Base-by-base conservation (phyloP, 2,888 invertebrate genomes). In the Meteorus cinctellus region DNA sequence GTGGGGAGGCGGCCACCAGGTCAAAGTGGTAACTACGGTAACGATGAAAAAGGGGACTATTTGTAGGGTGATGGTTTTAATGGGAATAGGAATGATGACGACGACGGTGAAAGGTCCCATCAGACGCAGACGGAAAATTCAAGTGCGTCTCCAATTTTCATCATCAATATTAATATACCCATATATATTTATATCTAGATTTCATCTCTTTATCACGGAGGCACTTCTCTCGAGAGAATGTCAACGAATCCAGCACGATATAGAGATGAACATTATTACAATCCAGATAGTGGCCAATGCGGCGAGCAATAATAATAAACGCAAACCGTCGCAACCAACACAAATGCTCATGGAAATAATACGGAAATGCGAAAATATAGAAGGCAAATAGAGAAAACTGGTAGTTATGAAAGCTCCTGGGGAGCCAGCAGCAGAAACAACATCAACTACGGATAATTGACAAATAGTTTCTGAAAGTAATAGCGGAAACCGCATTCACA, bases 1-100 rank as follows among this genome's bases (percentile, higher is more conserved):
- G 69, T 41, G 74, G 69, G 51, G 69, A 75, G 69, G 55, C 65
- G 59, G 66, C 29, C 55, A 71, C 65, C 66, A 27, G 70, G 70
- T 75, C 75, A 73, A 73, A 73, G 72, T 66, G 59, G 72, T 73
- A 66, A 66, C 72, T 66, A 66, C 29, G 66, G 72, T 48, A 66
- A 73, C 72, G 72, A 66, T 6, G 36, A 55, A 55, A 36, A 10
- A 29, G 55, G 34, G 55, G 63, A 71, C 55, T 65, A 51, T 63
- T 41, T n/a, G 19, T 55, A 65, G 70, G 62, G 62, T 19, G 65
- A 75, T 75, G 66, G 48, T 65, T 75, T 63, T 74, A 70, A 69
- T 69, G 74, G 69, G 55, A 71, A 75, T 75, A 71, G 65, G 65
- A 75, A 75, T 71, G 69, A 12, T 69, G 74, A 55, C 27, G 55